These are phyloP conservation scores for Pseudococcus longispinus DNA, from an alignment of 2,888 invertebrate species.

Conservation along the genomic window DNA sequence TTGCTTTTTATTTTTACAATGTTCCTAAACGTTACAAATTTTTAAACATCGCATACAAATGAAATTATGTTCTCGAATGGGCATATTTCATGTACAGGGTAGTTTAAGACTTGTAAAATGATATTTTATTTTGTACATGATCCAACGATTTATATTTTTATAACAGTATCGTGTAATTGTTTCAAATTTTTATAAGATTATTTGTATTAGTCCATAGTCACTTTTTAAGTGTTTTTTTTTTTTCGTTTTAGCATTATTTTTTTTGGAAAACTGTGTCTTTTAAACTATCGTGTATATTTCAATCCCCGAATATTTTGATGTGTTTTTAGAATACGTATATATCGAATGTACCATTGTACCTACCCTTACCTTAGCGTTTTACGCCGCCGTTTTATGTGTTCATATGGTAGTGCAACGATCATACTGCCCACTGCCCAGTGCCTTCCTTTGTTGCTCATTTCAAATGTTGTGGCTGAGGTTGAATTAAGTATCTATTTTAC, in stretches of 20 bases:
- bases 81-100: not conserved
- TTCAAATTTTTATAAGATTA: not conserved
- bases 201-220: not conserved
- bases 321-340: not conserved
- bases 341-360: not conserved
- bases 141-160: not conserved
- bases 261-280: not conserved
- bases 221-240: not conserved
- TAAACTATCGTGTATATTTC: not conserved
- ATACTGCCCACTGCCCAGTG: not conserved
- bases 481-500: not conserved
- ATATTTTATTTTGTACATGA: not conserved
- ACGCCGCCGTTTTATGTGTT: conserved; percentile 22
- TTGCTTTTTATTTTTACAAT: conserved; percentile 1
- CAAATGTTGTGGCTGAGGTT: conserved; percentile 2
- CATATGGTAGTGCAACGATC: not conserved
- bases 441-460: not conserved
- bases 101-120: not conserved
- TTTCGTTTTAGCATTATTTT: not conserved
- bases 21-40: not conserved
- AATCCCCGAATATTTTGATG: not conserved
- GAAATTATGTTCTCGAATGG: not conserved
- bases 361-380: not conserved
- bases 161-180: not conserved
- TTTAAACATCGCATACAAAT: not conserved